Evolutionary conservation across 2,113 vertebrate species (phyloP).

Genomic region (Plecotus auritus): DNA sequence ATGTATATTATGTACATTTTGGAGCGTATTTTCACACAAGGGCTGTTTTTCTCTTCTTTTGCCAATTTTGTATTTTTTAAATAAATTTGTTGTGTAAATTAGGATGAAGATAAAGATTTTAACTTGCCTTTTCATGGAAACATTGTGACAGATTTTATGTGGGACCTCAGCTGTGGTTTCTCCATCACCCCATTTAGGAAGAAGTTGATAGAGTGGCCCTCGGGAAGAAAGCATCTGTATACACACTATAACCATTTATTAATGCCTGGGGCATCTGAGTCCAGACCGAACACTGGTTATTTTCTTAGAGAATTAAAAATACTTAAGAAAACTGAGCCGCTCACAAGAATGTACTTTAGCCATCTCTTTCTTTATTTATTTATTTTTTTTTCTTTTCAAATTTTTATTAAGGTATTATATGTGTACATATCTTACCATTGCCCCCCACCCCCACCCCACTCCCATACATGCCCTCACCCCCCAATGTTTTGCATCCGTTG

Average conservation of each 20-base stretch:
- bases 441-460: too few relatives aligned
- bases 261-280: conserved; percentile 47
- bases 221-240: conserved; percentile 7
- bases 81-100: background rate
- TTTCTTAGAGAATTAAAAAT: conserved; percentile 45
- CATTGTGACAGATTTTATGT: background rate
- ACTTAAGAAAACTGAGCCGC: conserved; percentile 38
- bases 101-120: conserved; percentile 49
- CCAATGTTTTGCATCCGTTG: too few relatives aligned
- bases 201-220: conserved; percentile 1
- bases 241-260: background rate
- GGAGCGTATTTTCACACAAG: conserved; percentile 12
- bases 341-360: background rate
- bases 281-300: conserved; percentile 6
- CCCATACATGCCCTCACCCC: too few relatives aligned
- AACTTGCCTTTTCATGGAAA: conserved; percentile 3
- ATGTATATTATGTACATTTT: background rate
- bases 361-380: background rate
- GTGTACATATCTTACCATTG: too few relatives aligned
- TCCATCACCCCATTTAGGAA: conserved; percentile 25
- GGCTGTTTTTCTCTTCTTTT: background rate
- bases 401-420: too few relatives aligned
- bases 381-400: too few relatives aligned
- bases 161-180: conserved; percentile 69
- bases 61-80: background rate